phyloP scores from a whole-genome alignment of 2,888 invertebrate genomes.

The Andrena praecox region DNA sequence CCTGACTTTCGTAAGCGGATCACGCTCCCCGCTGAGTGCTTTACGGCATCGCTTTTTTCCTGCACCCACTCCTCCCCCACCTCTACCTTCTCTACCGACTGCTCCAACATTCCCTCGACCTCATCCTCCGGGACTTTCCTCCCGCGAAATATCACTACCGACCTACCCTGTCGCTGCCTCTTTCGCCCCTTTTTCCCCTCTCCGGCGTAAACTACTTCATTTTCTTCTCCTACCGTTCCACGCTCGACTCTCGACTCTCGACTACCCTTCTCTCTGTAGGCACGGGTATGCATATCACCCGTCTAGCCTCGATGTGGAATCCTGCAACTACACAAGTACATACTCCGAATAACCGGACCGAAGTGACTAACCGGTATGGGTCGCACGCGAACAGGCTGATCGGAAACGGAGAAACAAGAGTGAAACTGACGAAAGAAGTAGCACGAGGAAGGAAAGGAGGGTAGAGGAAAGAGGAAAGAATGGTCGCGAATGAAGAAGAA shows the following conservation, averaged over 20 bases:
- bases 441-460: neutral
- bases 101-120: conserved; percentile 19
- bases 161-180: conserved; percentile 29
- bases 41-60: conserved; percentile 82
- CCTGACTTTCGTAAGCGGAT: conserved; percentile 83
- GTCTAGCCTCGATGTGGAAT: neutral
- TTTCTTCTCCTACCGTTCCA: neutral
- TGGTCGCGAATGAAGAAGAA: neutral
- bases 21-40: conserved; percentile 84
- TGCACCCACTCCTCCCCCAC: conserved; percentile 56
- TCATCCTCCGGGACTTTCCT: conserved; percentile 9
- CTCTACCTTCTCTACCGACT: conserved; percentile 17
- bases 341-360: neutral
- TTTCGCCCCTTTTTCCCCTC: neutral
- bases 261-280: neutral
- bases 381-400: too few relatives aligned
- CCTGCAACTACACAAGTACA: neutral
- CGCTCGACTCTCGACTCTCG: neutral
- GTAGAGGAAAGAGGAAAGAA: neutral
- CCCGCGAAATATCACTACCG: conserved; percentile 20
- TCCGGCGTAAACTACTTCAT: conserved; percentile 11
- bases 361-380: too few relatives aligned
- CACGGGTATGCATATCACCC: too few relatives aligned
- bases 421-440: neutral
- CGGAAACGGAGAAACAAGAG: neutral